Evolutionary conservation across 2,797 vertebrate genomes (phyloP).

Genomic region (Rhinoraja longicauda): DNA sequence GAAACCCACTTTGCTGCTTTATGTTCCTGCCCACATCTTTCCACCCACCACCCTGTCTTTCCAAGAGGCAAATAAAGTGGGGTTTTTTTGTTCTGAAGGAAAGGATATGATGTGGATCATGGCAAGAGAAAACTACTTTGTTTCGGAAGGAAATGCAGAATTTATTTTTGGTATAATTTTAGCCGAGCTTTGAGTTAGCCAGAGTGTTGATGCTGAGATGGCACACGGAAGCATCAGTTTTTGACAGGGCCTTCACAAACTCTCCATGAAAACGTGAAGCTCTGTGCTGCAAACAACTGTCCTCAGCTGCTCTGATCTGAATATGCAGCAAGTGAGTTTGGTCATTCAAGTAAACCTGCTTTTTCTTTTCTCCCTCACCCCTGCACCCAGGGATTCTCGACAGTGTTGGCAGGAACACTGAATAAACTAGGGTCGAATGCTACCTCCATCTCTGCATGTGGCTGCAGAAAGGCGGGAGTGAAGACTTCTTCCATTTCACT

Average conservation of each 20-base stretch:
- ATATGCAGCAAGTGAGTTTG: not conserved
- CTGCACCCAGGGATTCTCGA: not conserved
- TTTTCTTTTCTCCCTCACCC: not conserved
- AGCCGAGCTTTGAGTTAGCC: not conserved
- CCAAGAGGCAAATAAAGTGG: not conserved
- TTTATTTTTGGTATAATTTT: not conserved
- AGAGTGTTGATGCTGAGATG: not conserved
- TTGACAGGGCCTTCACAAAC: not conserved
- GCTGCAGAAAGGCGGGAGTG: conserved; percentile 21
- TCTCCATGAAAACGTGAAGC: not conserved
- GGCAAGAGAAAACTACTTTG: not conserved
- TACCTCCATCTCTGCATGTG: not conserved
- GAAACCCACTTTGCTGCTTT: not conserved
- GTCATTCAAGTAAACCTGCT: not conserved
- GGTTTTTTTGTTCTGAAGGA: not conserved
- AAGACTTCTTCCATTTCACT: not conserved
- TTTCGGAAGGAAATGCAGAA: not conserved
- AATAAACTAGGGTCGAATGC: not conserved
- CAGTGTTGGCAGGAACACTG: not conserved
- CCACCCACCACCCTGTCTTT: no score
- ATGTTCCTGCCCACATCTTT: no score
- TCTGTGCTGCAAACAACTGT: not conserved
- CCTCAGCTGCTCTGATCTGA: not conserved
- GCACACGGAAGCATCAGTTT: not conserved
- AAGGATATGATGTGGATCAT: not conserved